These are phyloP conservation scores for Odontomyia ornata DNA, from an alignment of 2,888 invertebrate genomes.

Conservation along the genomic window DNA sequence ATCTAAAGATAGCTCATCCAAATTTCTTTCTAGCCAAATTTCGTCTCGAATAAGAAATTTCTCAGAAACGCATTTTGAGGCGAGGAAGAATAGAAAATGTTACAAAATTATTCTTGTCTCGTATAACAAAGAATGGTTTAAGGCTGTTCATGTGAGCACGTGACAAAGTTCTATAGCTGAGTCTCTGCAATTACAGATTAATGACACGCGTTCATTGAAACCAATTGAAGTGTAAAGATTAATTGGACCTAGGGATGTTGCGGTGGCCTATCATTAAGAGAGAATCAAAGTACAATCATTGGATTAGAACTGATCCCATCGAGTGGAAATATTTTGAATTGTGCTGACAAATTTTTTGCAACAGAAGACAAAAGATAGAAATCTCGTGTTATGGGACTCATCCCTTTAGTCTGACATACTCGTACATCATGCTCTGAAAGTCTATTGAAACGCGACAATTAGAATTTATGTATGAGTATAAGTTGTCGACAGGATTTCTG, in stretches of 20 bases:
- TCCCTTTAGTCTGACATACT: too few species aligned
- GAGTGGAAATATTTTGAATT: too few species aligned
- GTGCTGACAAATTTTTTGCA: too few species aligned
- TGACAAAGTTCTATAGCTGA: background rate
- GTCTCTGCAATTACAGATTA: conserved; percentile 44
- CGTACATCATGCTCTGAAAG: too few species aligned
- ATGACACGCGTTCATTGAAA: conserved; percentile 41
- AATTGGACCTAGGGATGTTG: conserved; percentile 23
- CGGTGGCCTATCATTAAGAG: conserved; percentile 37
- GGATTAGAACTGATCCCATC: conserved; percentile 3
- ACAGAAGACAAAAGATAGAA: too few species aligned
- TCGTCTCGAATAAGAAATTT: background rate
- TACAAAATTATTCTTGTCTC: conserved; percentile 38
- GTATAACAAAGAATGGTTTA: background rate
- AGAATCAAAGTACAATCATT: conserved; percentile 27
- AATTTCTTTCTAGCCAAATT: too few species aligned
- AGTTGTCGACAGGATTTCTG: too few species aligned
- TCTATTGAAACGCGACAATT: too few species aligned
- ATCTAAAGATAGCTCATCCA: too few species aligned
- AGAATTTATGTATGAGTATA: too few species aligned
- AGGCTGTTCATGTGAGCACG: background rate
- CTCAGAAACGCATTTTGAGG: background rate
- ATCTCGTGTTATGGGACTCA: too few species aligned
- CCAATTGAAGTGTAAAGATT: conserved; percentile 38
- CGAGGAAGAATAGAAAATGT: background rate